phyloP scores from a whole-genome alignment of 2,888 invertebrate genomes.

The Oxyteleia sp. region DNA sequence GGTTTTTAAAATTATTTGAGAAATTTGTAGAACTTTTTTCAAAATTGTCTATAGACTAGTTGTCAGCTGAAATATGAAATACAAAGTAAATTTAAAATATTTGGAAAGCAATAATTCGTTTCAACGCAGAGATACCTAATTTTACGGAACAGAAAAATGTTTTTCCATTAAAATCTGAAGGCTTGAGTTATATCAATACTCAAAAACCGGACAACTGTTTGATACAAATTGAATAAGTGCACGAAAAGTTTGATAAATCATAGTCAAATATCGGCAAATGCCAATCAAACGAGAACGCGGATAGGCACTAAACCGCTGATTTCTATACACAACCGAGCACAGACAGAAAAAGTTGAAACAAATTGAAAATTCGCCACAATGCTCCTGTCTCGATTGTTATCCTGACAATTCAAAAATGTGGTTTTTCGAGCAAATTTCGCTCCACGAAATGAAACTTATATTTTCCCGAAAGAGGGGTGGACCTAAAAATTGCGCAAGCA shows the following conservation, averaged over 20 bases:
- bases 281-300: slow-evolving; percentile 48
- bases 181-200: too few relatives aligned
- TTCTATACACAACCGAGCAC: slow-evolving; percentile 33
- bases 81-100: too few relatives aligned
- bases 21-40: too few relatives aligned
- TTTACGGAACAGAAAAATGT: too few relatives aligned
- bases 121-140: too few relatives aligned
- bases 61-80: too few relatives aligned
- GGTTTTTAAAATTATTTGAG: too few relatives aligned
- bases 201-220: too few relatives aligned
- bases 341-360: slow-evolving; percentile 46
- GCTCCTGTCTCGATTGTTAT: slow-evolving; percentile 46
- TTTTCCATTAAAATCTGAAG: too few relatives aligned
- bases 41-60: too few relatives aligned
- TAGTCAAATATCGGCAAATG: slow-evolving; percentile 62
- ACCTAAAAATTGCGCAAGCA: too few relatives aligned
- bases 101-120: too few relatives aligned
- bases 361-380: slow-evolving; percentile 53
- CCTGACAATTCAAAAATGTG: slow-evolving; percentile 54
- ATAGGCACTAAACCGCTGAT: slow-evolving; percentile 45
- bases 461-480: slow-evolving; percentile 2
- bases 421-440: slow-evolving; percentile 49
- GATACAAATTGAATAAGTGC: slow-evolving; percentile 42
- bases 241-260: slow-evolving; percentile 46
- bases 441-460: slow-evolving; percentile 33